phyloP scores from a whole-genome alignment of 2,888 invertebrate species.

The Chaitophorus viminalis region DNA sequence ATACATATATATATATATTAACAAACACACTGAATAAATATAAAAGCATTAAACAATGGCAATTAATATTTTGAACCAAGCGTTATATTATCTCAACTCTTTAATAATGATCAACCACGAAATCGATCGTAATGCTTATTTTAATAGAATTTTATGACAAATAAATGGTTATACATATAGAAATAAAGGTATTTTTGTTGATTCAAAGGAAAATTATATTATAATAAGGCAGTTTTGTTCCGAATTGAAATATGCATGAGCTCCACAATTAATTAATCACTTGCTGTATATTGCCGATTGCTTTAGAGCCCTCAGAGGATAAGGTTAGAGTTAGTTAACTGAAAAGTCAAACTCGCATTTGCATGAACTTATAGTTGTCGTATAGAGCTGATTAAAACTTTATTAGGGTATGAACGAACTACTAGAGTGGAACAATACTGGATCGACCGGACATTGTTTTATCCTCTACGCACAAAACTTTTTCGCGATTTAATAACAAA shows the following conservation, averaged over 20 bases:
- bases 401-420: constrained; percentile 37
- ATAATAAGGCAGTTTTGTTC: background rate
- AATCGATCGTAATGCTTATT: too few species aligned
- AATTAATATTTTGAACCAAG: too few species aligned
- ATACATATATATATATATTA: too few species aligned
- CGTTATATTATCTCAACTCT: too few species aligned
- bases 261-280: constrained; percentile 12
- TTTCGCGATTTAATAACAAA: background rate
- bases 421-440: constrained; percentile 28
- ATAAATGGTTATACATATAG: too few species aligned
- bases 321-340: constrained; percentile 37
- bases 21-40: too few species aligned
- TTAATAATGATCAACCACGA: too few species aligned
- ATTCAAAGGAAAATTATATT: background rate
- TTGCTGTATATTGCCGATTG: constrained; percentile 23
- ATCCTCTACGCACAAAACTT: constrained; percentile 27
- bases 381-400: constrained; percentile 48
- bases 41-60: too few species aligned
- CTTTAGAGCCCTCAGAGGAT: constrained; percentile 14
- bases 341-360: constrained; percentile 47
- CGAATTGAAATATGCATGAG: background rate
- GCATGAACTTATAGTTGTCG: constrained; percentile 28
- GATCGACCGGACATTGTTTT: constrained; percentile 25
- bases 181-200: background rate
- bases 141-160: too few species aligned